These are phyloP conservation scores for Enteromius fasciolatus DNA, from an alignment of 2,797 vertebrate genomes.

Conservation along the genomic window DNA sequence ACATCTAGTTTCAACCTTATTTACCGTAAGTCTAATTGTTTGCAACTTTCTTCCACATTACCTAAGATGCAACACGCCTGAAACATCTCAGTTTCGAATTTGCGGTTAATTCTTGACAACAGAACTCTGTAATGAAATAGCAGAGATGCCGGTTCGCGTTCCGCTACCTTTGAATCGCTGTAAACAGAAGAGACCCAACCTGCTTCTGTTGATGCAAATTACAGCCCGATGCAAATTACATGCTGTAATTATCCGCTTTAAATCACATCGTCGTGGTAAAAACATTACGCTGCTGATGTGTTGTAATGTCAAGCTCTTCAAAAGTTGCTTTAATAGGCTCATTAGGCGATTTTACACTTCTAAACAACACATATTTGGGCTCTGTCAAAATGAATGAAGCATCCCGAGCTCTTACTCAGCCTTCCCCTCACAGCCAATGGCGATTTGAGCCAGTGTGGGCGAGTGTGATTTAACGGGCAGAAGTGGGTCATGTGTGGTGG, in stretches of 20 bases:
- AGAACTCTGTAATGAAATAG: slow-evolving; percentile 12
- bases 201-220: slow-evolving; percentile 27
- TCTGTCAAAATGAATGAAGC: slow-evolving; percentile 11
- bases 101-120: neutral
- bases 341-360: neutral
- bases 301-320: neutral
- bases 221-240: slow-evolving; percentile 4
- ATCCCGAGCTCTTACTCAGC: neutral
- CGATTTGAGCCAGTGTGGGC: slow-evolving; percentile 13
- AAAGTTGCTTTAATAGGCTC: slow-evolving; percentile 15
- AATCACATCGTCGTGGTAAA: slow-evolving; percentile 10
- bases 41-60: no score
- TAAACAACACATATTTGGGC: slow-evolving; percentile 1
- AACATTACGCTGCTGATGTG: neutral
- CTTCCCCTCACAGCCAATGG: slow-evolving; percentile 16
- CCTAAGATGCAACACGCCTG: neutral
- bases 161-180: slow-evolving; percentile 6
- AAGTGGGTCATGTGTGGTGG: slow-evolving; percentile 35
- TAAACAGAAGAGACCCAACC: slow-evolving; percentile 20
- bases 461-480: slow-evolving; percentile 24
- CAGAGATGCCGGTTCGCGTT: slow-evolving; percentile 16
- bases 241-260: slow-evolving; percentile 37
- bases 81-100: slow-evolving; percentile 8
- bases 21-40: neutral
- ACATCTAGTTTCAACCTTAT: neutral